Evolutionary conservation across 2,797 vertebrate genomes (phyloP), one percentile per base, ranked within the genome.

Genomic region (Merluccius polli): DNA sequence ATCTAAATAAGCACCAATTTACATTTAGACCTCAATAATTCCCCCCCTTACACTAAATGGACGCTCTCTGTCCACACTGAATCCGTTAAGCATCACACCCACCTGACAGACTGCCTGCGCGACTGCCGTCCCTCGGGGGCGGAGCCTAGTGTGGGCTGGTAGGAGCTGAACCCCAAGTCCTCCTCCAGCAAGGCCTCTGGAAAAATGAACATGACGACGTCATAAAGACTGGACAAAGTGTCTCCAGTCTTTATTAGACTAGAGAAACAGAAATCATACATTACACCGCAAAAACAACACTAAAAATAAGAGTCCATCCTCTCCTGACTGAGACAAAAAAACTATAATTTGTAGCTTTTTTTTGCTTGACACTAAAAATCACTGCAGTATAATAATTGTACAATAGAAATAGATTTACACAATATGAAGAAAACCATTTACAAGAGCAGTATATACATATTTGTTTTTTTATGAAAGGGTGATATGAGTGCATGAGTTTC

Each of bases 61-160:
- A 35, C 33, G 33, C n/a, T n/a, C n/a, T n/a, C n/a, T n/a, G n/a
- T n/a, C n/a, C n/a, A n/a, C n/a, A n/a, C n/a, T n/a, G n/a, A n/a
- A n/a, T n/a, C n/a, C n/a, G 36, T 9, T 38, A 9, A 9, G 36
- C 4, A 9, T 38, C 4, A 9, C 36, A 38, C 1, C 36, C 84
- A 97, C 97, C 96, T 95, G 86, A 94, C 94, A 0, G 94, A 94
- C 70, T 93, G 95, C 72, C 93, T 89, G 65, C 93, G 94, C 1
- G 93, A 90, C 31, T 87, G 93, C 3, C 90, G 93, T n/a, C 92
- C 93, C 80, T 95, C 93, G 0, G 90, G 85, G 0, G 81, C 82
- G 70, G 93, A 90, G 16, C 80, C 92, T 86, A 95, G 4, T 0
- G 94, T 95, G 76, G 96, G 96, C 86, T 96, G 94, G 81, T 98